Evolutionary conservation across 2,113 vertebrate genomes (phyloP).

Genomic region (Istiophorus platypterus): DNA sequence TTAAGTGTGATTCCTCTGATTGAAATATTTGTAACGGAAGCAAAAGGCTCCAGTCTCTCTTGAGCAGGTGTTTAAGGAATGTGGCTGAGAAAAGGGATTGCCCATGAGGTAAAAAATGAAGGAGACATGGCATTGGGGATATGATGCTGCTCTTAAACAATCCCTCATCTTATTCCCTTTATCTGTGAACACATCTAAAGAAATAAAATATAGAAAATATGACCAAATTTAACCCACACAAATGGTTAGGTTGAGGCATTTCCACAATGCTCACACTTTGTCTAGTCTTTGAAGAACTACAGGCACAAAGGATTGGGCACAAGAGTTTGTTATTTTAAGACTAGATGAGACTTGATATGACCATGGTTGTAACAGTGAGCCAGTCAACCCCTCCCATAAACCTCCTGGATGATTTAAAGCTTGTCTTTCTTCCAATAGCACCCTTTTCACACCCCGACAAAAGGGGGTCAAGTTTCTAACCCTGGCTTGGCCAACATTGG

Average conservation of each 20-base stretch:
- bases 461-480: conserved; percentile 30
- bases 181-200: conserved; percentile 20
- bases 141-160: conserved; percentile 39
- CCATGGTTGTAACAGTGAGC: conserved; percentile 44
- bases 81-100: conserved; percentile 33
- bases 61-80: conserved; percentile 31
- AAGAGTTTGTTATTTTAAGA: conserved; percentile 56
- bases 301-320: conserved; percentile 66
- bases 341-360: conserved; percentile 63
- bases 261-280: conserved; percentile 33
- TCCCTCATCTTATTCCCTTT: conserved; percentile 56
- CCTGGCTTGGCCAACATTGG: conserved; percentile 44
- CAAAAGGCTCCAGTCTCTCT: conserved; percentile 26
- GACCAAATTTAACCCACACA: conserved; percentile 41
- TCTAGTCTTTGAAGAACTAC: conserved; percentile 67
- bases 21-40: conserved; percentile 57
- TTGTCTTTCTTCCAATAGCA: conserved; percentile 49
- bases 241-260: conserved; percentile 47
- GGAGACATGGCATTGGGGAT: conserved; percentile 33
- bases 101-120: conserved; percentile 46
- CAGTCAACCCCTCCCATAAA: conserved; percentile 29
- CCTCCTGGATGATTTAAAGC: conserved; percentile 67
- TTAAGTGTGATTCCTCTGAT: conserved; percentile 83
- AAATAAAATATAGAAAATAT: conserved; percentile 2
- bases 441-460: conserved; percentile 24